Conservation (phyloP, 2,797 vertebrate genomes). For the Darevskia nairensis region DNA sequence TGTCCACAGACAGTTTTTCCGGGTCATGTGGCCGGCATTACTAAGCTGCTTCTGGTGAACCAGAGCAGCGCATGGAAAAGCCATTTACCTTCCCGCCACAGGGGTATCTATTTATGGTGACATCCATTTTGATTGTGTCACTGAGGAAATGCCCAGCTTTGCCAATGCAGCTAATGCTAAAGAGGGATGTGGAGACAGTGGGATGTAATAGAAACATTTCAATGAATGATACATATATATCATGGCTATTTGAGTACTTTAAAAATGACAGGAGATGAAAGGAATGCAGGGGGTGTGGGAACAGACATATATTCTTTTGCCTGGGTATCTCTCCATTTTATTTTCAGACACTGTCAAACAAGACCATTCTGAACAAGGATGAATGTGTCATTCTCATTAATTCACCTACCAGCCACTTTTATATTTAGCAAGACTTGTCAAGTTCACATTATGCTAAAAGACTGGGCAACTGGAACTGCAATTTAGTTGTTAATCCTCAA, state of each 20-base stretch:
- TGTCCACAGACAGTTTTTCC: no score
- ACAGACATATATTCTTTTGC: not conserved
- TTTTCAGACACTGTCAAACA: slow-evolving; percentile 2
- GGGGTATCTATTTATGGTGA: no score
- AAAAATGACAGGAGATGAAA: not conserved
- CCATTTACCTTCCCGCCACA: no score
- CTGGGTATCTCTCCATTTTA: not conserved
- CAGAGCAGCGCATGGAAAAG: no score
- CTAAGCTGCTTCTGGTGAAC: no score
- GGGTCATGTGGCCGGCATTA: no score
- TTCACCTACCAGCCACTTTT: slow-evolving; percentile 24
- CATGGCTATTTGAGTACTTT: not conserved
- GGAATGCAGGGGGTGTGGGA: not conserved
- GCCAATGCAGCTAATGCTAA: not conserved
- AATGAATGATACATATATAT: not conserved
- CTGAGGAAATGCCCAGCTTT: not conserved
- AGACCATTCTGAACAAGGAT: not conserved
- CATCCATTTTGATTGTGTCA: not conserved
- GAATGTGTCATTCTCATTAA: slow-evolving; percentile 23
- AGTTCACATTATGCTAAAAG: slow-evolving; percentile 37
- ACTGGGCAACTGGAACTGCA: slow-evolving; percentile 57
- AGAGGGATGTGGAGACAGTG: not conserved
- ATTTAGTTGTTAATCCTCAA: slow-evolving; percentile 66
- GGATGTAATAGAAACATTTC: not conserved
- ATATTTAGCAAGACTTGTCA: slow-evolving; percentile 54